Evolutionary conservation across 2,888 invertebrate genomes (phyloP).

Genomic region (Pyrrhosoma nymphula): DNA sequence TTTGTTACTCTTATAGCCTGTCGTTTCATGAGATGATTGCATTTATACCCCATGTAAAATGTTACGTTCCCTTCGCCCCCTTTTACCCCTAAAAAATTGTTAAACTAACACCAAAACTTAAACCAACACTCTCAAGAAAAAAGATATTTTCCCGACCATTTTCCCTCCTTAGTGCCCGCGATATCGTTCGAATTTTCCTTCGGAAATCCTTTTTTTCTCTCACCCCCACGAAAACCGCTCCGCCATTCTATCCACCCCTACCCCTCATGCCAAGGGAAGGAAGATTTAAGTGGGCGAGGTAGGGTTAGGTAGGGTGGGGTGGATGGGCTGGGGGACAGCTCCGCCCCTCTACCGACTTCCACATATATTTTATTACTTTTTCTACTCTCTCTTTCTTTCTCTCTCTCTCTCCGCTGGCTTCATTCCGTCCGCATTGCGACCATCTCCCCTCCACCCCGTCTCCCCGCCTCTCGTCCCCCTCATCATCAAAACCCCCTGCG

Average conservation of each 20-base stretch:
- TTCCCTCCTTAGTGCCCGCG: neutral
- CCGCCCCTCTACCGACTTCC: neutral
- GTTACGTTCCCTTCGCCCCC: too few species aligned
- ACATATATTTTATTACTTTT: neutral
- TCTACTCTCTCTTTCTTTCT: neutral
- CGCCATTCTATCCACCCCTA: neutral
- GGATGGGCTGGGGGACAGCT: neutral
- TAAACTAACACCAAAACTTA: too few species aligned
- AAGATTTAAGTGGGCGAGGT: neutral
- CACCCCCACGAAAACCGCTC: neutral
- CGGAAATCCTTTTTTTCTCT: neutral
- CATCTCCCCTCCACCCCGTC: neutral
- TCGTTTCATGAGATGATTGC: too few species aligned
- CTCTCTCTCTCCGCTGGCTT: neutral
- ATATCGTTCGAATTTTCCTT: neutral
- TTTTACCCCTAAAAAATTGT: too few species aligned
- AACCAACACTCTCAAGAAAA: too few species aligned
- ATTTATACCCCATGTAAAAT: too few species aligned
- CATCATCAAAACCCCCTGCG: conserved; percentile 1
- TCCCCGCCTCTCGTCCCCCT: neutral
- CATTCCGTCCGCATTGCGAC: neutral
- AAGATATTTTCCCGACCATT: too few species aligned
- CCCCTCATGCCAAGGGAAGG: neutral
- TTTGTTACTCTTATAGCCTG: too few species aligned
- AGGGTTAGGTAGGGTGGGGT: neutral